Conservation (phyloP, 1,140 invertebrate genomes). For the Listronotus bonariensis region DNA sequence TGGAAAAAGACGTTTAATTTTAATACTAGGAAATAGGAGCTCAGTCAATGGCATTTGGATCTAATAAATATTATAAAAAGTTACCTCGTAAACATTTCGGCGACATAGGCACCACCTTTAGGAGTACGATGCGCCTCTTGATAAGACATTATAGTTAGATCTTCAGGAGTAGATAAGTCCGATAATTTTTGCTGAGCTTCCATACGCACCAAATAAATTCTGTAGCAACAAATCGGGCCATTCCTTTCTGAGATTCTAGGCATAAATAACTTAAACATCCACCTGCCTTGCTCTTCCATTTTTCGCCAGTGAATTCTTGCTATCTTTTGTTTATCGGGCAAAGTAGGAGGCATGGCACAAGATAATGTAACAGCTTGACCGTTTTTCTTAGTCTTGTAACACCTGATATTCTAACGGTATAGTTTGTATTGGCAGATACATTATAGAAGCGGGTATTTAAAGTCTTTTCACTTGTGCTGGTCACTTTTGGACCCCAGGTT, state of each 20-base stretch:
- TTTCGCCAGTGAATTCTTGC: conserved; percentile 72
- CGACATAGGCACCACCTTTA: conserved; percentile 74
- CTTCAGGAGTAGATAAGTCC: conserved; percentile 69
- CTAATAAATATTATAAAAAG: background rate
- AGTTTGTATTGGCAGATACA: conserved; percentile 78
- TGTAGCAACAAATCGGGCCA: conserved; percentile 84
- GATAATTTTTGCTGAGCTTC: conserved; percentile 65
- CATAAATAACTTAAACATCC: conserved; percentile 72
- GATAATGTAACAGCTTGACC: conserved; percentile 65
- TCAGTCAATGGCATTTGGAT: too few species aligned
- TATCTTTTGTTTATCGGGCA: conserved; percentile 69
- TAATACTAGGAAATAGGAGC: too few species aligned
- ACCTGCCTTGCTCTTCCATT: conserved; percentile 67
- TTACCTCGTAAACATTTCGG: conserved; percentile 77
- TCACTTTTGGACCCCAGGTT: conserved; percentile 64
- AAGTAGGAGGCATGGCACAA: conserved; percentile 70
- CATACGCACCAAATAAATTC: conserved; percentile 77
- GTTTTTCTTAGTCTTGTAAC: conserved; percentile 70
- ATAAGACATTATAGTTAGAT: conserved; percentile 71
- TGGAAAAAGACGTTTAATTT: too few species aligned
- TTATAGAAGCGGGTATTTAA: conserved; percentile 64
- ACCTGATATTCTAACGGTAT: conserved; percentile 71
- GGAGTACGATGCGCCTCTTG: conserved; percentile 70
- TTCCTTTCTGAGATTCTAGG: conserved; percentile 81
- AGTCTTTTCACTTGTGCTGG: conserved; percentile 62